A percentile compares a stretch with the other conserved stretches of the same genome.
Conservation (phyloP, 2,888 invertebrate genomes). For the Apamea epomidion region DNA sequence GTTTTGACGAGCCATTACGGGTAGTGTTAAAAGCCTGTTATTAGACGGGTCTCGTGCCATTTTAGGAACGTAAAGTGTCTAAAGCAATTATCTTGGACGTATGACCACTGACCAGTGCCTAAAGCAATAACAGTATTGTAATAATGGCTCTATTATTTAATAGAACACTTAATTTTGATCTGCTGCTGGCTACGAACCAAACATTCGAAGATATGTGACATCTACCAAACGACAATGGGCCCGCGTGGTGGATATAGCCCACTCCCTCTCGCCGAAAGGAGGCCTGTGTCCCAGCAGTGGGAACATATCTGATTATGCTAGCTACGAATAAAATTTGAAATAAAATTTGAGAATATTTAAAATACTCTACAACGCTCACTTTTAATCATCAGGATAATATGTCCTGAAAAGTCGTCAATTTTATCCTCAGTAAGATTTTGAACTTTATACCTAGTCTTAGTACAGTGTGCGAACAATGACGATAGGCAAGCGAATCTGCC, state of each 20-base stretch:
- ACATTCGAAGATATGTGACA: no score
- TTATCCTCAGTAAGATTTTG: background rate
- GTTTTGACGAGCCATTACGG: conserved; percentile 58
- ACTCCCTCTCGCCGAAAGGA: no score
- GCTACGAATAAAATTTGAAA: background rate
- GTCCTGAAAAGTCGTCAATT: background rate
- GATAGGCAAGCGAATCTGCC: background rate
- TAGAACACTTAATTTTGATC: background rate
- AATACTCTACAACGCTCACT: background rate
- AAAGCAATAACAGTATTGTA: conserved; percentile 45
- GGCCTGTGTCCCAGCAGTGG: no score
- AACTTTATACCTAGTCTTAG: background rate
- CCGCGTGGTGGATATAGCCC: no score
- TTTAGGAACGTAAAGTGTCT: conserved; percentile 46
- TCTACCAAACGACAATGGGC: no score
- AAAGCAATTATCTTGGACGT: conserved; percentile 34
- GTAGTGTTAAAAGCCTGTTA: conserved; percentile 63
- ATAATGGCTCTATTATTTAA: conserved; percentile 31
- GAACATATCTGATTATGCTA: no score
- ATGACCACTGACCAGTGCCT: conserved; percentile 33
- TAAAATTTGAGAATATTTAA: background rate
- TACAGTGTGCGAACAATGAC: background rate
- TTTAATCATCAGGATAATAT: background rate
- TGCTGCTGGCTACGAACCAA: background rate
- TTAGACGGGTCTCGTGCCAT: conserved; percentile 51